phyloP scores from a whole-genome alignment of 2,113 vertebrate species.

The Oreochromis spilurus region DNA sequence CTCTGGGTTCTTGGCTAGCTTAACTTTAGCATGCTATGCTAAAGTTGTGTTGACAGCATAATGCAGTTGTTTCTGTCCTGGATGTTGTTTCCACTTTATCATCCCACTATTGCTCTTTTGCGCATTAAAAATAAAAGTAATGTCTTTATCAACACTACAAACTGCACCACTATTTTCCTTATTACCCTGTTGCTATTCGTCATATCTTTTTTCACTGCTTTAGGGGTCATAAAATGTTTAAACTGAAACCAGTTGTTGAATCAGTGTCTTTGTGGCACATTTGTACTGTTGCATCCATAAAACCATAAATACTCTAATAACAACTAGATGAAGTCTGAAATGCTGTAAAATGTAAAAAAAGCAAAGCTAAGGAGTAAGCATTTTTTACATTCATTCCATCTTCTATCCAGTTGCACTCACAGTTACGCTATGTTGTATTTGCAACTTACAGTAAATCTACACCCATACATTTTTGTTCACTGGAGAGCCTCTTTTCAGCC shows the following conservation, averaged over 20 bases:
- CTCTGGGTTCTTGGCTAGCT: not conserved
- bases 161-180: not conserved
- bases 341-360: not conserved
- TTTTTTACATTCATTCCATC: not conserved
- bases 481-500: not conserved
- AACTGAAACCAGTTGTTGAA: not conserved
- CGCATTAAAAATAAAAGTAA: not conserved
- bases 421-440: not conserved
- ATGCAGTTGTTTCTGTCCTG: not conserved
- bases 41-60: not conserved
- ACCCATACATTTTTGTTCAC: not conserved
- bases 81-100: not conserved
- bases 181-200: constrained; percentile 1
- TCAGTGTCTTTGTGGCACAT: not conserved
- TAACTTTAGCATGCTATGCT: not conserved
- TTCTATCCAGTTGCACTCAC: not conserved
- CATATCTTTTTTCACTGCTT: not conserved
- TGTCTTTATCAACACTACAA: not conserved
- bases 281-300: not conserved
- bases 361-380: not conserved
- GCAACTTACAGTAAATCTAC: not conserved
- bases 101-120: not conserved
- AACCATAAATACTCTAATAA: not conserved
- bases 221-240: not conserved
- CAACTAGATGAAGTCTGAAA: not conserved